Base-by-base conservation (phyloP, 2,797 vertebrate genomes). In the Apodemus agrarius region DNA sequence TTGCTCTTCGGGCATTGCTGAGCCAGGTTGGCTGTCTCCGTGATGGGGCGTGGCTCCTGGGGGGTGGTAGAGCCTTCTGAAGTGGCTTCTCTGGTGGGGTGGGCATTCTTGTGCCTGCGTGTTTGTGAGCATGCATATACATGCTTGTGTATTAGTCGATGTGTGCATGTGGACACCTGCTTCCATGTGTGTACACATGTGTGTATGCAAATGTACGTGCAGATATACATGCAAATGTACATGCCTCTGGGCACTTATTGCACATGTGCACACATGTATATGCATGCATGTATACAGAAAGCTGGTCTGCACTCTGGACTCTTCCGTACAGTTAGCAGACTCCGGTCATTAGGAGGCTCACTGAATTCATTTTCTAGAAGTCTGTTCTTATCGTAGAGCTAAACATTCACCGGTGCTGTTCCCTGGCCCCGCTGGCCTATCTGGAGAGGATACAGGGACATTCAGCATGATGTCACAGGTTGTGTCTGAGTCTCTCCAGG, bases 391-490 rank as follows among this genome's bases (percentile, higher is more conserved):
- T 80, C 65, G 34, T 46, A 21, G 78, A 80, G 46, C 61, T 88
- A 54, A 82, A 74, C 74, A n/a, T 34, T 65, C n/a, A 3, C 3
- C 12, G 2, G 14, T 3, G 3, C 31, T 12, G 7, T 16, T 43
- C 29, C 16, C 9, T 21, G 11, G 3, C 0, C 1, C 43, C 8
- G n/a, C 17, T 49, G 0, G 13, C 67, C 75, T 49, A 3, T 85
- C 34, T 81, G 3, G 81, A 61, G 17, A 21, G 37, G 1, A 2
- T 24, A 0, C 0, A 4, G 11, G 31, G 7, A 9, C 31, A 6
- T 26, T 40, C 13, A 16, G 4, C 29, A 0, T 0, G 11, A 17
- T 2, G 1, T n/a, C 57, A 37, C 61, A 9, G 10, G 1, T 14
- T 14, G 12, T 1, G 9, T n/a, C 6, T 8, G 6, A 0, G 37